A percentile compares a stretch with the other conserved stretches of the same genome.
These are phyloP conservation scores for Neocrepidodera transversa DNA, from an alignment of 2,888 invertebrate genomes.

Conservation along the genomic window DNA sequence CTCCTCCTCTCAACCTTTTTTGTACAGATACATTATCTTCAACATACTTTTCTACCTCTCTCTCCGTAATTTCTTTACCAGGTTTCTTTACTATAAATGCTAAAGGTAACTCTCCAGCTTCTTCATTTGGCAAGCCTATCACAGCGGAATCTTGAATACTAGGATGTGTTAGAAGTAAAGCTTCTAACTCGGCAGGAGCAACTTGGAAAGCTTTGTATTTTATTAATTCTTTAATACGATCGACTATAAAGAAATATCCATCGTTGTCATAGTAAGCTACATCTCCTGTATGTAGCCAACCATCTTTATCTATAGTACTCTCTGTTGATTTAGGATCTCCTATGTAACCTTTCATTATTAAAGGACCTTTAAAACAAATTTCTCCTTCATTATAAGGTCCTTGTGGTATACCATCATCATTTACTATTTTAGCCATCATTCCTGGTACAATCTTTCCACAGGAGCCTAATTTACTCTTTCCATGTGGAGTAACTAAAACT, in stretches of 20 bases:
- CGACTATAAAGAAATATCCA: conserved; percentile 83
- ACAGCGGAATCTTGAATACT: conserved; percentile 82
- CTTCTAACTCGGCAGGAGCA: conserved; percentile 89
- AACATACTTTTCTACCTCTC: conserved; percentile 59
- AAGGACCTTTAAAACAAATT: conserved; percentile 81
- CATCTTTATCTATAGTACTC: conserved; percentile 74
- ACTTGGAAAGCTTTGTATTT: conserved; percentile 90
- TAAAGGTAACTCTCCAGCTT: conserved; percentile 77
- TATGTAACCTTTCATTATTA: conserved; percentile 77
- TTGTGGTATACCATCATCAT: conserved; percentile 69
- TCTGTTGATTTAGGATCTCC: conserved; percentile 73
- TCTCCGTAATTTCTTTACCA: conserved; percentile 61
- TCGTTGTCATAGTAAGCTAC: conserved; percentile 83
- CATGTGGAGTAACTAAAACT: conserved; percentile 58
- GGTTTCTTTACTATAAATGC: conserved; percentile 77
- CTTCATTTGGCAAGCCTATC: conserved; percentile 77
- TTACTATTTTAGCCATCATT: conserved; percentile 69
- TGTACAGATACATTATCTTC: conserved; percentile 63
- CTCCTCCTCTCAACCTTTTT: conserved; percentile 73
- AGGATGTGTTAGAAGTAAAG: conserved; percentile 74
- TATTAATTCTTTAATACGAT: conserved; percentile 89
- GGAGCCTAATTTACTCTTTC: conserved; percentile 65
- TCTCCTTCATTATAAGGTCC: conserved; percentile 79
- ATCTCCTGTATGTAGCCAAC: conserved; percentile 84
- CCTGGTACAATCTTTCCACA: conserved; percentile 74